Base-by-base conservation (phyloP, 2,797 vertebrate genomes). In the Rallus crepitans region DNA sequence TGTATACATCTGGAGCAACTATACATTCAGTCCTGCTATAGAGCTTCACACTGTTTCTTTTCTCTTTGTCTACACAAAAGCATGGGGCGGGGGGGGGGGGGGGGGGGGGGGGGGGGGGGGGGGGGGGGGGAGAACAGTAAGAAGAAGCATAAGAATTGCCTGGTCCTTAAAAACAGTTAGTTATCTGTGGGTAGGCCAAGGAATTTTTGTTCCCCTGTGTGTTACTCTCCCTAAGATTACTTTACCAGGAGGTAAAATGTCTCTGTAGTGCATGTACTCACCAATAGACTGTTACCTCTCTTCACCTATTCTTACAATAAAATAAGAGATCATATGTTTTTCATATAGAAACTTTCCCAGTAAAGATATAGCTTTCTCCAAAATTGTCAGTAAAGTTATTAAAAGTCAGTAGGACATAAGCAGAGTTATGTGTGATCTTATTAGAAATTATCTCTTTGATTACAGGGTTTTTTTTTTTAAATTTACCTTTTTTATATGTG, bases 111-210 rank as follows among this genome's bases (percentile, higher is more conserved):
- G 53, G 71, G 11, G 37, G 37, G 37, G 24, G 39, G 57, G 53
- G 71, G 11, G 37, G 37, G 37, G 24, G 39, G 57, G 53, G 71
- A 79, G 47, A 23, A 19, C 27, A 5, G 59, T 82, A 56, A 87
- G 95, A 97, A 94, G 85, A 82, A 96, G 56, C 50, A 23, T 25
- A 73, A 94, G 91, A 90, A 87, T 90, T 79, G 37, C 57, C 45
- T 72, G 16, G 23, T n/a, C 39, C 39, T 53, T 53, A 82, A 94
- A 95, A 97, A 85, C 57, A 82, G 87, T 52, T 66, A 76, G 15
- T 33, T 59, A 4, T 70, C 82, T 93, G 53, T 63, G 68, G 11
- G 42, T 92, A 53, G 64, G 55, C 89, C 31, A 33, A 68, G 40
- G 40, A 42, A n/a, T 72, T 93, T 93, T 72, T 96, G 89, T 69